A percentile compares a stretch with the other conserved stretches of the same genome.
Conservation (phyloP, 2,888 invertebrate genomes). For the Polymixis lichenea region DNA sequence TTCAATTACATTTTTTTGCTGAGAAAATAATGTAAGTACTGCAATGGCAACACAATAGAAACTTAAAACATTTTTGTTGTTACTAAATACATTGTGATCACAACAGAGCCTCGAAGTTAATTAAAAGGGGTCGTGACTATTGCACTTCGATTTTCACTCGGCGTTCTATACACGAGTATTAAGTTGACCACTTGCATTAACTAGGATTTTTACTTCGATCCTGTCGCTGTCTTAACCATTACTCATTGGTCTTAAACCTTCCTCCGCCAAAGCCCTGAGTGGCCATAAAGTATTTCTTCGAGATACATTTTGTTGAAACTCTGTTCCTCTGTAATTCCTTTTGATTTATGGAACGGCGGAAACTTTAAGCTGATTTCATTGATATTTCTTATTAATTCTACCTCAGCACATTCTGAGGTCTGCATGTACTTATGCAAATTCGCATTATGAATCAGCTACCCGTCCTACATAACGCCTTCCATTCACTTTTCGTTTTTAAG, state of each 20-base stretch:
- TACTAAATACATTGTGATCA: constrained; percentile 24
- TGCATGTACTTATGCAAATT: constrained; percentile 58
- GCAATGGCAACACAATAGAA: constrained; percentile 24
- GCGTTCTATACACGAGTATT: background rate
- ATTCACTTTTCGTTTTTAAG: constrained; percentile 62
- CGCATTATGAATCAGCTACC: constrained; percentile 60
- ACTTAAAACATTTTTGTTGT: constrained; percentile 29
- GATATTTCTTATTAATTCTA: constrained; percentile 62
- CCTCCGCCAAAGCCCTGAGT: constrained; percentile 16
- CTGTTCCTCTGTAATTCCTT: constrained; percentile 38
- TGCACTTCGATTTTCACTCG: background rate
- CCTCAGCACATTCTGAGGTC: constrained; percentile 38
- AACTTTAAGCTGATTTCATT: constrained; percentile 57
- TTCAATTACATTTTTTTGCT: constrained; percentile 43
- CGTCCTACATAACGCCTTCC: constrained; percentile 50
- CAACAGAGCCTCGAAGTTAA: background rate
- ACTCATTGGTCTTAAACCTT: constrained; percentile 45
- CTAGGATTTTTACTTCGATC: constrained; percentile 41
- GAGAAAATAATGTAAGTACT: constrained; percentile 32
- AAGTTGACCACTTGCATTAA: background rate
- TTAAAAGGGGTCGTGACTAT: constrained; percentile 5
- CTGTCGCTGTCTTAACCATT: constrained; percentile 36
- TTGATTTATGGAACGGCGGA: constrained; percentile 52
- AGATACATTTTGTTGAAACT: constrained; percentile 48
- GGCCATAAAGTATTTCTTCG: constrained; percentile 47